Conservation (phyloP, 2,888 invertebrate genomes). For the Morinoia aosen region DNA sequence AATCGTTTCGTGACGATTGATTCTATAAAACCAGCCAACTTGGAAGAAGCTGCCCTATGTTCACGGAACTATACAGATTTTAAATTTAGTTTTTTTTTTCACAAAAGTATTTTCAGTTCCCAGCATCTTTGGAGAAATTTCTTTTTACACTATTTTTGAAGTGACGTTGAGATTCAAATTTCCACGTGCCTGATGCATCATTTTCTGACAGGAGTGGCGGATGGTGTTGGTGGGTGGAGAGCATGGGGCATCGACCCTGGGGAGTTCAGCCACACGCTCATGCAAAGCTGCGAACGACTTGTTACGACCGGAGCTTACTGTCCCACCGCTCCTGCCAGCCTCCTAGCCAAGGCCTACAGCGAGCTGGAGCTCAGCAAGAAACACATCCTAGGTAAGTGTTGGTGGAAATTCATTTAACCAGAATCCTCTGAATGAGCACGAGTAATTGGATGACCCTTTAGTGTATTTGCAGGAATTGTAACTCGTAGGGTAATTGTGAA, state of each 20-base stretch:
- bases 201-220: conserved; percentile 86
- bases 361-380: conserved; percentile 88
- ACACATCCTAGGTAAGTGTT: conserved; percentile 78
- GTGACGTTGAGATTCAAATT: neutral
- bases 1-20: neutral
- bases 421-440: neutral
- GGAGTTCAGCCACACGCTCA: conserved; percentile 92
- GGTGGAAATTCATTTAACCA: neutral
- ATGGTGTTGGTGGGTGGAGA: conserved; percentile 99
- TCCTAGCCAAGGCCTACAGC: conserved; percentile 81
- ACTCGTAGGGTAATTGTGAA: neutral
- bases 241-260: conserved; percentile 98
- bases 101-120: too few species aligned
- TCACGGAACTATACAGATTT: too few species aligned
- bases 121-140: too few species aligned
- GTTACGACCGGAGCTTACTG: conserved; percentile 90
- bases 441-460: neutral
- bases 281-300: conserved; percentile 94
- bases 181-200: neutral
- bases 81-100: too few species aligned
- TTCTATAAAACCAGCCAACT: neutral
- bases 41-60: neutral
- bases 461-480: neutral
- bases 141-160: too few species aligned
- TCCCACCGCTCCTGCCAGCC: conserved; percentile 87